phyloP scores from a whole-genome alignment of 2,113 vertebrate species.

The Tyrannus savana region DNA sequence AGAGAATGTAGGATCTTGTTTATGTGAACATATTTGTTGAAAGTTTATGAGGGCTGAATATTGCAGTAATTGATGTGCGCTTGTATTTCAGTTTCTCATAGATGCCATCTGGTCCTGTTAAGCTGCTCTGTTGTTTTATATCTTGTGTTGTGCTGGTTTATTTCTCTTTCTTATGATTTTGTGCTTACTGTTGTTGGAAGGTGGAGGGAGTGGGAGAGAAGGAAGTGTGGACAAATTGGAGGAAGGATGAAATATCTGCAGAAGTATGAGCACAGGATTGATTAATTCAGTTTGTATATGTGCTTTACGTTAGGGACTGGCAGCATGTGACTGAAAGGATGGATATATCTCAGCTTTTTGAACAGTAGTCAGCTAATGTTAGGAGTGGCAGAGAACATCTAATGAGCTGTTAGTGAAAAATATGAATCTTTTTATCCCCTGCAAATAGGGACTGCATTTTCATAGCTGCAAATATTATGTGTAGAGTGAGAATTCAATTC shows the following conservation, averaged over 20 bases:
- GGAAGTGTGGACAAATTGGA: neutral
- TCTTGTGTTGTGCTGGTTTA: neutral
- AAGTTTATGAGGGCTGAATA: constrained; percentile 41
- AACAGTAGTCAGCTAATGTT: neutral
- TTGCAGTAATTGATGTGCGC: constrained; percentile 39
- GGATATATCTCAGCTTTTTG: neutral
- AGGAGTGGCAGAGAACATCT: neutral
- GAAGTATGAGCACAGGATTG: neutral
- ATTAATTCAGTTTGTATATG: neutral
- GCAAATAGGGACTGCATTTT: neutral
- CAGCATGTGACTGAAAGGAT: neutral
- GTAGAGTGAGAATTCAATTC: neutral
- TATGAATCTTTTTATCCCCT: neutral
- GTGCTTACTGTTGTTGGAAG: neutral
- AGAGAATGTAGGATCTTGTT: constrained; percentile 30
- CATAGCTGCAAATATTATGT: neutral
- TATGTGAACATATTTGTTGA: constrained; percentile 56
- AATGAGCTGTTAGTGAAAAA: neutral
- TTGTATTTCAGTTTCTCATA: constrained; percentile 34
- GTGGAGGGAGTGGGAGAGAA: constrained; percentile 24
- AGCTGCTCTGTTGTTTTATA: constrained; percentile 24
- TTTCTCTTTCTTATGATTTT: neutral
- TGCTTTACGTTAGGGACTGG: neutral
- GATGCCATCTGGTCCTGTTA: constrained; percentile 35
- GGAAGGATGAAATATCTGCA: constrained; percentile 3